Evolutionary conservation across 2,888 invertebrate genomes (phyloP), one percentile per base, ranked within the genome.

Genomic region (Callimorpha dominula): DNA sequence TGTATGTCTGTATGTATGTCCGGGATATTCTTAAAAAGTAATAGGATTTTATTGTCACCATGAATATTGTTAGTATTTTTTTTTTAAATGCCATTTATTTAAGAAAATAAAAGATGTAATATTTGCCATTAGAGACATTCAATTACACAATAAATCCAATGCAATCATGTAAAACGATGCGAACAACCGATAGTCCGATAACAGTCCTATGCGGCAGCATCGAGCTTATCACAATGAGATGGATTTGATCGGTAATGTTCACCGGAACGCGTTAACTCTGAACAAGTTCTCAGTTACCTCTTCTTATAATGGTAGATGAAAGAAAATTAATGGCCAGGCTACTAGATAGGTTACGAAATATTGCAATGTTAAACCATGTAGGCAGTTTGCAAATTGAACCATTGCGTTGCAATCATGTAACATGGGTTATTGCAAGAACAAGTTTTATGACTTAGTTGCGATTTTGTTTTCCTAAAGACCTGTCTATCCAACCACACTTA

Each of bases 131-230:
- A 63, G 77, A 74, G 62, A 50, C 57, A 43, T 64, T 68, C 7
- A 62, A 74, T 77, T 80, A 78, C 66, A 70, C 65, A 76, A 72
- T 52, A 66, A 77, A 72, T 76, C 54, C 43, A 46, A 78, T 74
- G 73, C 64, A 73, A 50, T 71, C 75, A 78, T 77, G 78, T 87
- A 88, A 88, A 87, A 81, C 82, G 88, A 90, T 91, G 84, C 77
- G 79, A 83, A 70, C 74, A 77, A 75, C 74, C 81, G 91, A 92
- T 92, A 54, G 31, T 67, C 54, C 54, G 67, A 69, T 69, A 90
- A 90, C 79, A 91, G 91, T 88, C 88, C 88, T 76, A 85, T 81
- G 86, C 86, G 82, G 87, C 86, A 87, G 88, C 86, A 84, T 76
- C 81, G 77, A 65, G 75, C 84, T 88, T 87, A 88, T 89, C 89